Percentiles rank a stretch among this genome's conserved stretches.
Conservation (phyloP, 1,140 invertebrate species). For the Diuraphis noxia region DNA sequence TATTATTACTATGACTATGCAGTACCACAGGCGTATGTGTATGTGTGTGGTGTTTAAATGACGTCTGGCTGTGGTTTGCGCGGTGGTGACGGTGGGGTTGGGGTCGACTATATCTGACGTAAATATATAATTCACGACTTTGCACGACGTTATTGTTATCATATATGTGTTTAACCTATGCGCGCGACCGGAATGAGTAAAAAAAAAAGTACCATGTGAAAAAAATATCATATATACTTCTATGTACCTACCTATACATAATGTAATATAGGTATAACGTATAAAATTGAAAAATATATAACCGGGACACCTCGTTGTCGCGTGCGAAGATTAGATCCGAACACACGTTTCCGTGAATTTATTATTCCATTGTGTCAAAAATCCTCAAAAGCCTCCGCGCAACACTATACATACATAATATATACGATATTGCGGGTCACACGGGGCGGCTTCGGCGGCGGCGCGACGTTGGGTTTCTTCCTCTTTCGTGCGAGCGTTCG, state of each 20-base stretch:
- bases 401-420: background rate
- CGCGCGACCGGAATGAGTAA: background rate
- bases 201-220: background rate
- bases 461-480: background rate
- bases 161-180: conserved; percentile 23
- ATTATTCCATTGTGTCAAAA: conserved; percentile 54
- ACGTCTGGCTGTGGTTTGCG: background rate
- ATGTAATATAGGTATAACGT: background rate
- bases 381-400: conserved; percentile 47
- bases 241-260: no score
- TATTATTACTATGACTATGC: background rate
- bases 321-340: conserved; percentile 45
- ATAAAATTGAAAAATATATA: background rate
- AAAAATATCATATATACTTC: background rate
- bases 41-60: conserved; percentile 9
- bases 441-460: background rate
- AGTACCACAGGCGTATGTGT: background rate
- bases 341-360: conserved; percentile 54
- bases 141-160: conserved; percentile 50
- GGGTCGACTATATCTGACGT: conserved; percentile 3
- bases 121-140: conserved; percentile 54
- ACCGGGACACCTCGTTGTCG: conserved; percentile 46
- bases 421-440: background rate
- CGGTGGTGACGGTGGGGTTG: background rate
- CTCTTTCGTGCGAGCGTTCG: conserved; percentile 12